Evolutionary conservation across 2,113 vertebrate species (phyloP), one percentile per base, ranked within the genome.

Genomic region (Piprites chloris): DNA sequence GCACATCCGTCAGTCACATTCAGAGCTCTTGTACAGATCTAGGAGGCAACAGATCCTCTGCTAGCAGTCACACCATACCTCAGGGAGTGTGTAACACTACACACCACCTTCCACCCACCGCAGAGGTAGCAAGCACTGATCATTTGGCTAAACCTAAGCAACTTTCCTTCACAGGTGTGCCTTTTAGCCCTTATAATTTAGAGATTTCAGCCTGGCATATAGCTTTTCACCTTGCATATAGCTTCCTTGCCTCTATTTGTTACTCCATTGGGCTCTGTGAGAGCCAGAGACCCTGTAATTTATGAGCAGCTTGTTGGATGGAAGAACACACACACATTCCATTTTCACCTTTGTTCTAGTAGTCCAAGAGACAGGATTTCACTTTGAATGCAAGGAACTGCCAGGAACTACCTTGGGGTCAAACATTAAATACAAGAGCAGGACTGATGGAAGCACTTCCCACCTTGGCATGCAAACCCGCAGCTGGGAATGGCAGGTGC

Each of bases 211-310:
- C 12, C 44, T 73, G 18, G 26, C 35, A 27, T 26, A 18, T 4
- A 79, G 17, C 39, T 85, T 49, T 35, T 44, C n/a, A 32, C 50
- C 28, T 58, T 0, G 0, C 0, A 1, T 17, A 23, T 17, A 82
- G 19, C 46, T 81, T 52, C 35, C n/a, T 63, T 72, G 11, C 52
- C 41, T 71, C 14, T n/a, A n/a, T 82, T 1, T 66, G 32, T 39
- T 63, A n/a, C 75, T 67, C 65, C 63, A 50, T 33, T 19, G 1
- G 3, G 30, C 65, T 41, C 17, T 27, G 16, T n/a, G 20, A 83
- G 50, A 49, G 22, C 24, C 9, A 6, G 32, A 76, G 8, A 37
- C 22, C 14, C 28, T 26, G 17, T 16, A 27, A 71, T 27, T 53
- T 66, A 46, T 33, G 23, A 13, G 3, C n/a, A 63, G 46, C 26